A percentile compares a stretch with the other conserved stretches of the same genome.
Conservation (phyloP, 1,140 invertebrate genomes). For the Heterodera carotae region DNA sequence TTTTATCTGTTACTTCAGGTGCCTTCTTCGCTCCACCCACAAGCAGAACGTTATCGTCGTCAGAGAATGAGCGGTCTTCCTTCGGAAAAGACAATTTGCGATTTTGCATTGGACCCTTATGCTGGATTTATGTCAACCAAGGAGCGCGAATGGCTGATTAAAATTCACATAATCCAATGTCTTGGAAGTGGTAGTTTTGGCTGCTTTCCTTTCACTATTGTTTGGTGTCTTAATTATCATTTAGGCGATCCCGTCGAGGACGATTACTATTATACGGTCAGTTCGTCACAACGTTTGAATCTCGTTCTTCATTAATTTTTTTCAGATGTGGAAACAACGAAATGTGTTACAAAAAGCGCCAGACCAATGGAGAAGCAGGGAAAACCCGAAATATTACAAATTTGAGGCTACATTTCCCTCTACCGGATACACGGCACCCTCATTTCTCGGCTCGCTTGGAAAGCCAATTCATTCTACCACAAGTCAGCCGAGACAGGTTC, state of each 20-base stretch:
- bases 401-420: constrained; percentile 55
- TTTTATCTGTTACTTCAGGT: constrained; percentile 1
- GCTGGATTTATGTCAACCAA: constrained; percentile 64
- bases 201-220: neutral
- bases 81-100: constrained; percentile 53
- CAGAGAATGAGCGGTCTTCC: constrained; percentile 32
- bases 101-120: constrained; percentile 64
- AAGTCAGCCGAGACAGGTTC: constrained; percentile 52
- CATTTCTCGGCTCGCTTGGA: constrained; percentile 55
- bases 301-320: constrained; percentile 2
- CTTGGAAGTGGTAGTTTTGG: constrained; percentile 40
- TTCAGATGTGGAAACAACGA: constrained; percentile 58
- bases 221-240: neutral
- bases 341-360: constrained; percentile 48
- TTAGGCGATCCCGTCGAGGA: constrained; percentile 56
- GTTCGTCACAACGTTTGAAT: constrained; percentile 31
- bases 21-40: constrained; percentile 20
- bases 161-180: constrained; percentile 63
- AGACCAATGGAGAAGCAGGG: constrained; percentile 41
- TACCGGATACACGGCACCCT: constrained; percentile 41
- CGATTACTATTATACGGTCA: constrained; percentile 62
- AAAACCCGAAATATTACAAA: constrained; percentile 53
- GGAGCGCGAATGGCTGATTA: constrained; percentile 64
- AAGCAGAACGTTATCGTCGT: neutral
- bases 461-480: constrained; percentile 51